phyloP scores from a whole-genome alignment of 2,888 invertebrate genomes.

The Drosophila meridionalis region DNA sequence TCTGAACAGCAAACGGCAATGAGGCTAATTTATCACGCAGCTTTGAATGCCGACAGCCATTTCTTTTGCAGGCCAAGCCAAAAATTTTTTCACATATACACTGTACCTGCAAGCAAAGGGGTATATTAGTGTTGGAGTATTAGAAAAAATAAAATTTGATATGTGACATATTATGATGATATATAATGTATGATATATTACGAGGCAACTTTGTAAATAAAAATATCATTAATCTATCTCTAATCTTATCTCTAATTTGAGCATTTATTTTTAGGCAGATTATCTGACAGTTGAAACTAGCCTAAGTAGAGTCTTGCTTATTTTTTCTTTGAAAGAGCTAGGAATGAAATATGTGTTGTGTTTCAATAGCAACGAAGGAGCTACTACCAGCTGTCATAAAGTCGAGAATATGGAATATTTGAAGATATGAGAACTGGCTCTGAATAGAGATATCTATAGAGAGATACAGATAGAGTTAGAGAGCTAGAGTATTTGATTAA shows the following conservation, averaged over 20 bases:
- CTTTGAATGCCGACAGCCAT: slow-evolving; percentile 54
- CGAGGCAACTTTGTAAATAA: not conserved
- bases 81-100: not conserved
- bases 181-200: no score
- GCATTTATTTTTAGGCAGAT: not conserved
- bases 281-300: not conserved
- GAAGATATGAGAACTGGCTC: not conserved
- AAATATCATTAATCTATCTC: not conserved
- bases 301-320: not conserved
- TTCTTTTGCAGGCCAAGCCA: not conserved
- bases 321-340: not conserved
- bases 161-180: no score
- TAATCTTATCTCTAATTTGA: no score
- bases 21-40: slow-evolving; percentile 71
- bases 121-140: not conserved
- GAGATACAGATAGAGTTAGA: not conserved
- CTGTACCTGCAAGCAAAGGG: not conserved
- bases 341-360: not conserved
- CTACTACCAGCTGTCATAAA: slow-evolving; percentile 19
- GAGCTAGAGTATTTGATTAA: not conserved
- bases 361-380: slow-evolving; percentile 21
- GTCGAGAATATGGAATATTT: not conserved
- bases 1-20: slow-evolving; percentile 40
- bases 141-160: not conserved
- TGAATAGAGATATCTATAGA: not conserved